Evolutionary conservation across 2,888 invertebrate genomes (phyloP), one percentile per base, ranked within the genome.

Genomic region (Spodoptera exigua): DNA sequence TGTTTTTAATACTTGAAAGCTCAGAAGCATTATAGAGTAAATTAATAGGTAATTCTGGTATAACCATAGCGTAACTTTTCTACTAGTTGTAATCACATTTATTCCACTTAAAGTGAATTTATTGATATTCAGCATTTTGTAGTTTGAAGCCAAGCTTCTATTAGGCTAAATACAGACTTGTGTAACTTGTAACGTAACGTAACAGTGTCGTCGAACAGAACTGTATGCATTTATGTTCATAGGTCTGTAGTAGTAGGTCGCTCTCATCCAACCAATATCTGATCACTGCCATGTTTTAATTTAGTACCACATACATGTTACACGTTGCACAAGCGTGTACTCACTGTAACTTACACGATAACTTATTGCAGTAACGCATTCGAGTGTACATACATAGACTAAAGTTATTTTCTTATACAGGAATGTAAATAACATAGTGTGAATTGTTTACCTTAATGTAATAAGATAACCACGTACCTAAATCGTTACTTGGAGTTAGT

Each of bases 361-460:
- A 52, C 45, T 32, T 53, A 48, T 70, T 51, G 55, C 61, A 63
- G 48, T 52, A 59, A 65, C 53, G 52, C 63, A 58, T 61, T 61
- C 16, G 61, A 53, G 52, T 72, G 68, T 70, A 72, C 52, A 70
- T 72, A 67, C 21, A 68, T 68, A 68, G 61, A 60, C 47, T 34
- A 53, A 52, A 36, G 17, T 41, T 52, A 52, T 56, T 67, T 61
- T 63, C 56, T 56, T n/a, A 51, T 64, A 53, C 71, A 48, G 27
- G 47, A 48, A 66, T 71, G 68, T 69, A 72, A 72, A 66, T 68
- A 70, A 70, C 58, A 66, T 69, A 72, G 53, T 40, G 70, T 72
- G 68, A 51, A 70, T 61, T 61, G 73, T 72, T 70, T 53, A 70
- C 73, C 69, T 49, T 61, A 61, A 60, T 61, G 51, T 43, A 58